Base-by-base conservation (phyloP, 30 jellyfish, hydroid and myxozoan genomes). In the Catostylus mosaicus region DNA sequence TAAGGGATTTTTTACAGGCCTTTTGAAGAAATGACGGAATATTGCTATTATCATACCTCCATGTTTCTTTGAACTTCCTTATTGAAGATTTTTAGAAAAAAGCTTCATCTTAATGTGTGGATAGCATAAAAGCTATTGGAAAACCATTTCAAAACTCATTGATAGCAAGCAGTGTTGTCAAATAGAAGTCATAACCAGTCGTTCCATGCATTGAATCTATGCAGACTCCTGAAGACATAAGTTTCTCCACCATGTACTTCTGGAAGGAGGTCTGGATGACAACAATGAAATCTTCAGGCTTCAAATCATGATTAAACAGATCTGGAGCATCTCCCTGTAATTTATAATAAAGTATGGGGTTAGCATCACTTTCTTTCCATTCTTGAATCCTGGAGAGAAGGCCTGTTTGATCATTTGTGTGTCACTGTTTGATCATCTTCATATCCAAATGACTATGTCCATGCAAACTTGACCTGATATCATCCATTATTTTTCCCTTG, bases 151-250 rank as follows among this genome's bases (percentile, higher is more conserved):
- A n/a, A n/a, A n/a, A n/a, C n/a, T 82, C 92, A 48, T 78, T 70
- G 4, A 85, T 78, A 14, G 76, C 92, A 33, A 85, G 14, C 37
- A 85, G 16, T 27, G 96, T 46, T 18, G 84, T 85, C 27, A 85
- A 45, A 5, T 11, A 9, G 62, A 85, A 85, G 54, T 75, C 96
- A 64, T 85, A 85, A 19, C 61, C 91, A 64, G 30, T 76, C 59
- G 80, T 78, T 30, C 89, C 80, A 38, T 43, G 89, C 0, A 81
- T 78, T 3, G 89, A 2, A 22, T 78, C 89, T 4, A 22, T 19
- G 48, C 89, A 78, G 52, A 78, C 20, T 2, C 89, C 89, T 10
- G 61, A 27, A 20, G 24, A 52, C 18, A 30, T 72, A 43, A 78
- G 63, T 73, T 78, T 30, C 38, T 1, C 34, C 3, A 20, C 6